A percentile compares a stretch with the other conserved stretches of the same genome.
Conservation (phyloP, 2,113 vertebrate genomes). For the Eurypyga helias region DNA sequence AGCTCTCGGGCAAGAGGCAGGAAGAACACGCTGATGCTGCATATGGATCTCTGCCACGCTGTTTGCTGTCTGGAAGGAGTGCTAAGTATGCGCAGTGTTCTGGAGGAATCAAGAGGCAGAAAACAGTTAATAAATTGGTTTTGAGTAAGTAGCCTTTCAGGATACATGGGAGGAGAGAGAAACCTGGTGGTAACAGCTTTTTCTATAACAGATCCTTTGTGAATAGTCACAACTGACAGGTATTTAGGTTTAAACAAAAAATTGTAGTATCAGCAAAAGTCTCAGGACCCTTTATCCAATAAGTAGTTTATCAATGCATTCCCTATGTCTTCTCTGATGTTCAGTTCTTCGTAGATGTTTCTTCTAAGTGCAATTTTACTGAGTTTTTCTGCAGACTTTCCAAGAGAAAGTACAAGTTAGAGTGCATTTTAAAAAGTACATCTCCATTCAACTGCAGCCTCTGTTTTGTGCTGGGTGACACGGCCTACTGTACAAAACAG, state of each 20-base stretch:
- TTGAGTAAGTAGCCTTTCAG: neutral
- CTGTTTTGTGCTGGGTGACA: neutral
- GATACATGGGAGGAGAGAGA: neutral
- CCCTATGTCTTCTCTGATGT: neutral
- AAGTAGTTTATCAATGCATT: neutral
- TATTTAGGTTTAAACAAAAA: neutral
- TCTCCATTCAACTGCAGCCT: neutral
- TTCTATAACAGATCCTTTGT: neutral
- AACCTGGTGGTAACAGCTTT: neutral
- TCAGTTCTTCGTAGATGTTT: neutral
- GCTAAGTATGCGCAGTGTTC: neutral
- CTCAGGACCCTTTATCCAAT: neutral
- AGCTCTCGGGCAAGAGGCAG: neutral
- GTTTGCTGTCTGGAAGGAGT: neutral
- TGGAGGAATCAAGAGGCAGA: neutral
- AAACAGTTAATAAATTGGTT: neutral
- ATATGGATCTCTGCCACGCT: neutral
- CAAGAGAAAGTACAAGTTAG: neutral
- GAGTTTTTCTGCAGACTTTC: neutral
- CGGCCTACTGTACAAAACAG: neutral
- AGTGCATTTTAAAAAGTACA: neutral
- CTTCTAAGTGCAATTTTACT: neutral
- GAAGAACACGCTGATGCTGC: neutral
- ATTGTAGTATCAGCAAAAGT: neutral
- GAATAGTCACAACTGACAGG: neutral